These are phyloP conservation scores for Thryonomys swinderianus DNA, from an alignment of 2,113 vertebrate genomes.

Conservation along the genomic window DNA sequence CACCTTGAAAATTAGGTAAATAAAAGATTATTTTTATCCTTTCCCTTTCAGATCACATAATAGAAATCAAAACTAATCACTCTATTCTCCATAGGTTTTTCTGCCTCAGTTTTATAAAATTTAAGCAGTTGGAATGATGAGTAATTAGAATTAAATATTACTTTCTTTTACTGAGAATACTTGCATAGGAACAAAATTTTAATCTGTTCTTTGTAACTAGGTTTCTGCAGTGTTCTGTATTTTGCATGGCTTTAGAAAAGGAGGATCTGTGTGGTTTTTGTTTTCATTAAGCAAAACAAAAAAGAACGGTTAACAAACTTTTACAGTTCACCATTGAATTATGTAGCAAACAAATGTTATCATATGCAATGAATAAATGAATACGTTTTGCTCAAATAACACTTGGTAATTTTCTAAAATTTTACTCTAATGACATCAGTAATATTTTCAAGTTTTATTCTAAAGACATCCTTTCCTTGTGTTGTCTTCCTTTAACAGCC, in stretches of 20 bases:
- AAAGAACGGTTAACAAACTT: background rate
- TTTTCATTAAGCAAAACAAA: constrained; percentile 66
- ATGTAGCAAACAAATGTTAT: background rate
- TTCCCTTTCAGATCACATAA: background rate
- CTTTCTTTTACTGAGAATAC: constrained; percentile 30
- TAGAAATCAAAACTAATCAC: background rate
- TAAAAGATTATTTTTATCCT: background rate
- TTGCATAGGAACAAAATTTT: background rate
- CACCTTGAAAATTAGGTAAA: background rate
- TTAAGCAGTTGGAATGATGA: background rate
- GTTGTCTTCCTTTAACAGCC: constrained; percentile 89
- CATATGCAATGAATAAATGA: background rate
- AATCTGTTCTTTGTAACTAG: background rate
- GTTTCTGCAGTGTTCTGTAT: background rate
- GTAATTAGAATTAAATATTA: background rate
- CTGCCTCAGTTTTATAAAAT: background rate
- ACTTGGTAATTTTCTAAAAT: background rate
- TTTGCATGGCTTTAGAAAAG: constrained; percentile 54
- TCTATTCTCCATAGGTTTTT: background rate
- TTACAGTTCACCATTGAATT: background rate
- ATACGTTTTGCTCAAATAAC: constrained; percentile 36
- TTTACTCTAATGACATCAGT: background rate
- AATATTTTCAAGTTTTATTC: constrained; percentile 36
- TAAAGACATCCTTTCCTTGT: constrained; percentile 78
- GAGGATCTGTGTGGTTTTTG: background rate